phyloP scores from a whole-genome alignment of 2,113 vertebrate species.

The Sorex fumeus region DNA sequence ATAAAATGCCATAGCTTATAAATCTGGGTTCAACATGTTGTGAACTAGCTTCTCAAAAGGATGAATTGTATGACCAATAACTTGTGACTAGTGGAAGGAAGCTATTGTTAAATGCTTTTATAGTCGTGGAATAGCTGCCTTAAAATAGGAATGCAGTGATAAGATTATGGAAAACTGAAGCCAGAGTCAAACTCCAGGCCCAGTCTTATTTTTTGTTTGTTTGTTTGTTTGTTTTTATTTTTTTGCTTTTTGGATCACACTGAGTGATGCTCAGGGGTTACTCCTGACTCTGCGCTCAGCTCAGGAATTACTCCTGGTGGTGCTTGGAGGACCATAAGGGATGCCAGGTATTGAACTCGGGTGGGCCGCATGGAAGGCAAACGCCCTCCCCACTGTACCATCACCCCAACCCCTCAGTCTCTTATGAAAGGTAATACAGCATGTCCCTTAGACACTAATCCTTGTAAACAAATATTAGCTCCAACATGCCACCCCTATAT shows the following conservation, averaged over 20 bases:
- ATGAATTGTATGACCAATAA: conserved; percentile 69
- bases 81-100: conserved; percentile 65
- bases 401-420: too few species aligned
- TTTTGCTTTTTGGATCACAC: too few species aligned
- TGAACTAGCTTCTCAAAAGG: conserved; percentile 59
- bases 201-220: too few species aligned
- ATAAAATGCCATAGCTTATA: conserved; percentile 18
- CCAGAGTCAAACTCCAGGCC: conserved; percentile 44
- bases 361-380: too few species aligned
- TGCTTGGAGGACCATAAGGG: too few species aligned
- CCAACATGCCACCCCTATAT: conserved; percentile 11
- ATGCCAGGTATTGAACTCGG: too few species aligned
- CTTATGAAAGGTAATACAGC: conserved; percentile 65
- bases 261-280: too few species aligned
- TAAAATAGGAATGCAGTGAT: conserved; percentile 33
- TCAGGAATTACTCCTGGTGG: too few species aligned
- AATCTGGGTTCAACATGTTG: conserved; percentile 27
- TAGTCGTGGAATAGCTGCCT: conserved; percentile 10
- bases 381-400: too few species aligned
- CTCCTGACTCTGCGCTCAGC: too few species aligned
- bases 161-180: conserved; percentile 71
- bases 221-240: too few species aligned
- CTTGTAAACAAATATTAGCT: conserved; percentile 65
- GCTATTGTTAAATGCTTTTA: conserved; percentile 40
- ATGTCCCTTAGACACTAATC: conserved; percentile 66